Percentiles rank a stretch among this genome's conserved stretches.
These are phyloP conservation scores for Sebastolobus alascanus DNA, from an alignment of 2,797 vertebrate genomes.

Conservation along the genomic window DNA sequence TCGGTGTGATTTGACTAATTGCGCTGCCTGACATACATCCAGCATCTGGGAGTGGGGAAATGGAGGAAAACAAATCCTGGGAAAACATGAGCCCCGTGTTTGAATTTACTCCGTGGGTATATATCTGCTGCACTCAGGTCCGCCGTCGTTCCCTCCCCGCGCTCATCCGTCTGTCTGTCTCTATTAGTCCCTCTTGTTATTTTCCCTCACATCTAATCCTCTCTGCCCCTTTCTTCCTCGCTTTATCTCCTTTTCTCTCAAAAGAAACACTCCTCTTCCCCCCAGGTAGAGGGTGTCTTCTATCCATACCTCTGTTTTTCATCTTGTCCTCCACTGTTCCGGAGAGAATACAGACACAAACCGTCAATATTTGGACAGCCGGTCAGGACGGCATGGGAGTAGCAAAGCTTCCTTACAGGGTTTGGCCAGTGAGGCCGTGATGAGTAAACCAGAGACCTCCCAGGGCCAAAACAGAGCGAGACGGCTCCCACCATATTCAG, in stretches of 20 bases:
- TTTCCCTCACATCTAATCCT: conserved; percentile 49
- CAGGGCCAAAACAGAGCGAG: conserved; percentile 58
- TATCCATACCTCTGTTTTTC: conserved; percentile 65
- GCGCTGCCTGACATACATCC: conserved; percentile 68
- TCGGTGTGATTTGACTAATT: conserved; percentile 80
- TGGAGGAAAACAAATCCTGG: conserved; percentile 62
- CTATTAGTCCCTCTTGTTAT: conserved; percentile 44
- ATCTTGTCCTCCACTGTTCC: conserved; percentile 68
- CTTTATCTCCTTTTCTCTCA: conserved; percentile 25
- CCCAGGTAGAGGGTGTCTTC: conserved; percentile 62
- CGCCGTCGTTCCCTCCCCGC: conserved; percentile 5
- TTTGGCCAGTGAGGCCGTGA: conserved; percentile 61
- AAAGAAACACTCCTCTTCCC: conserved; percentile 30
- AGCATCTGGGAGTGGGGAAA: conserved; percentile 48
- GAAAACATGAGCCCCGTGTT: conserved; percentile 44
- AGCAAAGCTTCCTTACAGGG: conserved; percentile 52
- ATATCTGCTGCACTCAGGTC: conserved; percentile 17
- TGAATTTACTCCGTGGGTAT: conserved; percentile 30
- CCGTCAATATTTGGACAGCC: conserved; percentile 81
- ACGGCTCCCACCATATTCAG: conserved; percentile 47
- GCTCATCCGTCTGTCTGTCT: conserved; percentile 39
- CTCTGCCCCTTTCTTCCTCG: conserved; percentile 14
- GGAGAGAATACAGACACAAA: conserved; percentile 67
- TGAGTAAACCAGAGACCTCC: conserved; percentile 76
- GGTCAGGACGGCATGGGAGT: conserved; percentile 52